Conservation (phyloP, 2,113 vertebrate genomes). For the Paracanthobrama guichenoti region DNA sequence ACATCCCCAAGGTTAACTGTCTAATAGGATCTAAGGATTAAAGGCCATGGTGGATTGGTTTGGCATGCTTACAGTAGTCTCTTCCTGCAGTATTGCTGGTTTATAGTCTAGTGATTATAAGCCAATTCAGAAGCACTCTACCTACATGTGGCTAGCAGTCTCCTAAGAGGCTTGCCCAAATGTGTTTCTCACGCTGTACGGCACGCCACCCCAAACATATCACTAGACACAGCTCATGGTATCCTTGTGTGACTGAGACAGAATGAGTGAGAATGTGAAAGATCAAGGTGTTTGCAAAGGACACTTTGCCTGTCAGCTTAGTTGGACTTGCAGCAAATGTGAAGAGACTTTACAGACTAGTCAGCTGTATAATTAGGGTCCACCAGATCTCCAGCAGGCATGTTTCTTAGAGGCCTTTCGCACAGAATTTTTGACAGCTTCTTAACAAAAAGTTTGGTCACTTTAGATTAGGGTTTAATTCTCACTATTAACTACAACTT, state of each 20-base stretch:
- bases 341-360: slow-evolving; percentile 2
- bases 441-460: no score
- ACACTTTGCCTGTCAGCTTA: background rate
- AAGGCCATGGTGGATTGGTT: slow-evolving; percentile 60
- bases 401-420: background rate
- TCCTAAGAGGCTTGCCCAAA: slow-evolving; percentile 4
- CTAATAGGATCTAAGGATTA: slow-evolving; percentile 71
- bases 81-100: slow-evolving; percentile 35
- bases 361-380: background rate
- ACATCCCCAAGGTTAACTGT: slow-evolving; percentile 52
- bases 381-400: background rate
- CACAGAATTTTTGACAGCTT: background rate
- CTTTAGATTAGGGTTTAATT: no score
- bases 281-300: slow-evolving; percentile 5
- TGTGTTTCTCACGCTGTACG: slow-evolving; percentile 24
- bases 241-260: background rate
- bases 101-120: background rate
- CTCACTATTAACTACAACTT: no score
- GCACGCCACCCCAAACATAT: slow-evolving; percentile 2
- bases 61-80: slow-evolving; percentile 41
- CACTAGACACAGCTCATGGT: slow-evolving; percentile 6
- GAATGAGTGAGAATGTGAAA: slow-evolving; percentile 5
- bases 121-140: slow-evolving; percentile 19
- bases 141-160: slow-evolving; percentile 10
- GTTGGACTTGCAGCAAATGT: background rate